Evolutionary conservation across 2,797 vertebrate species (phyloP).

Genomic region (Crocodylus rhombifer): DNA sequence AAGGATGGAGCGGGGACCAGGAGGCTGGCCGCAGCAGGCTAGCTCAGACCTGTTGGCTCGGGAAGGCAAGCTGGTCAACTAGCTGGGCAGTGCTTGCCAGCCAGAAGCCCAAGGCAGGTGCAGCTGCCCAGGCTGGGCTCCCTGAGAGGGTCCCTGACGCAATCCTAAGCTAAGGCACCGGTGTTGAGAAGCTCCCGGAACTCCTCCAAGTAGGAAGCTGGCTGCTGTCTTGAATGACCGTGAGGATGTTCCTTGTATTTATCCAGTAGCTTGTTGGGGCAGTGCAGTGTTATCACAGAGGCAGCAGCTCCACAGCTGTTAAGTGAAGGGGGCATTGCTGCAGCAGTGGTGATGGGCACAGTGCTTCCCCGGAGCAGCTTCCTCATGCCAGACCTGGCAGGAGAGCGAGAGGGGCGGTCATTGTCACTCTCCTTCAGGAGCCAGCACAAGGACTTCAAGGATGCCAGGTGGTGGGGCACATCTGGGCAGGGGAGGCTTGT

Average conservation of each 20-base stretch:
- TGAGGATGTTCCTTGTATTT: neutral
- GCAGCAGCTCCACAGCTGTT: neutral
- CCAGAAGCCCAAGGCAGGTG: too few relatives aligned
- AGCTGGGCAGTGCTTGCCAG: too few relatives aligned
- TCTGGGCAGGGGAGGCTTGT: too few relatives aligned
- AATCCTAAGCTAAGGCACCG: too few relatives aligned
- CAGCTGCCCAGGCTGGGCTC: too few relatives aligned
- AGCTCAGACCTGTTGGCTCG: too few relatives aligned
- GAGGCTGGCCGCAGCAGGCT: too few relatives aligned
- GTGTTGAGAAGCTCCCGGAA: neutral
- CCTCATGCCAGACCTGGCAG: neutral
- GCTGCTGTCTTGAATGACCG: neutral
- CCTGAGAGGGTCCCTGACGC: too few relatives aligned
- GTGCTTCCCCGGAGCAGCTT: neutral
- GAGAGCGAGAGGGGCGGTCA: neutral
- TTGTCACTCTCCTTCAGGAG: too few relatives aligned
- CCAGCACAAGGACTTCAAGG: neutral
- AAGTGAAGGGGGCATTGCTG: neutral
- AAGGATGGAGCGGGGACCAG: too few relatives aligned
- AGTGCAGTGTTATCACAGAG: neutral
- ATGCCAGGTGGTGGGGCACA: neutral
- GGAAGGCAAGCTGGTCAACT: too few relatives aligned
- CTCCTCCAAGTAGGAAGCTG: neutral
- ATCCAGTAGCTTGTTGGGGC: neutral
- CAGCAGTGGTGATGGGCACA: neutral